Evolutionary conservation across 2,113 vertebrate species (phyloP).

Genomic region (Cephalophus harveyi): DNA sequence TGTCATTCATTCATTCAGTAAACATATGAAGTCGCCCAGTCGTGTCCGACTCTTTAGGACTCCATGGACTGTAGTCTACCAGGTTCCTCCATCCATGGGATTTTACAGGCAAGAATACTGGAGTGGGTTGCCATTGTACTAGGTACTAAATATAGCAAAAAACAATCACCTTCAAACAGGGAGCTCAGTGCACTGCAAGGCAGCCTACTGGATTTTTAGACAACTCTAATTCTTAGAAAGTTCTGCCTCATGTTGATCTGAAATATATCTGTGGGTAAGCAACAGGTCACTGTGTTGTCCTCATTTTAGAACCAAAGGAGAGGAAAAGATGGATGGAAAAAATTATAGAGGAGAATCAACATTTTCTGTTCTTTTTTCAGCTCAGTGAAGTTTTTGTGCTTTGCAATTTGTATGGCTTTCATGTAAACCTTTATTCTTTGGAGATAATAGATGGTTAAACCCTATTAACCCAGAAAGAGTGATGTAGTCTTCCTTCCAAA

Average conservation of each 20-base stretch:
- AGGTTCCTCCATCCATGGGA: background rate
- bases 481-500: background rate
- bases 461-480: background rate
- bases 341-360: background rate
- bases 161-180: background rate
- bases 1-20: background rate
- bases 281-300: background rate
- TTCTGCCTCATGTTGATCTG: background rate
- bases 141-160: background rate
- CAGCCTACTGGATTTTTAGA: background rate
- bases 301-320: background rate
- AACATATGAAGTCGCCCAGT: background rate
- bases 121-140: background rate
- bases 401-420: background rate
- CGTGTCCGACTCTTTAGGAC: background rate
- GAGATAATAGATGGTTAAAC: background rate
- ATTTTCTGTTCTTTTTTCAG: background rate
- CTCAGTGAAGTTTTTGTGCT: background rate
- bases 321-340: background rate
- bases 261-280: background rate
- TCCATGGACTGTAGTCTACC: background rate
- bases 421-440: background rate
- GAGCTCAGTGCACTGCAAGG: background rate
- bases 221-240: background rate
- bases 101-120: background rate